Evolutionary conservation across 2,888 invertebrate genomes (phyloP).

Genomic region (Agrotis clavis): DNA sequence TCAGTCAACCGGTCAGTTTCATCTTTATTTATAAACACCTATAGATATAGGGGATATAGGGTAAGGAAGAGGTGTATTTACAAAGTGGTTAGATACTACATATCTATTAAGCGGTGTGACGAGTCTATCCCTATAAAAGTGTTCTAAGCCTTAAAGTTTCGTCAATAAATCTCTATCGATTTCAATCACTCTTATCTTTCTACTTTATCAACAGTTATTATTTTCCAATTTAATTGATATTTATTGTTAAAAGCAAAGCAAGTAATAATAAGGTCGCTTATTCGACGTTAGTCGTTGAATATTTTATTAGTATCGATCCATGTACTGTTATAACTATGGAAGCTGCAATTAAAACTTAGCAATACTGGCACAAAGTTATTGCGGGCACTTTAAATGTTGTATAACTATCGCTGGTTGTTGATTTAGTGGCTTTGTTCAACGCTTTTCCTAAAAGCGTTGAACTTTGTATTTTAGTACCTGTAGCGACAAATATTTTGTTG

Average conservation of each 20-base stretch:
- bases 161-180: neutral
- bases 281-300: conserved; percentile 24
- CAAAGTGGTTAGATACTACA: neutral
- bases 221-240: neutral
- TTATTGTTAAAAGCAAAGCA: conserved; percentile 4
- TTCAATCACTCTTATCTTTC: neutral
- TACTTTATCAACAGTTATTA: neutral
- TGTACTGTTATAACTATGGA: conserved; percentile 28
- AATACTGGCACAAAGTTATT: conserved; percentile 1
- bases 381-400: conserved; percentile 10
- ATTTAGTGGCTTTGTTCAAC: conserved; percentile 5
- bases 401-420: conserved; percentile 1
- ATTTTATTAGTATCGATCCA: conserved; percentile 51
- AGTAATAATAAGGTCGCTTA: conserved; percentile 3
- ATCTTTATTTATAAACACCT: no score
- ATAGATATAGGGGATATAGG: no score
- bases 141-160: neutral
- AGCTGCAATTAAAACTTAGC: conserved; percentile 39
- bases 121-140: no score
- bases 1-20: no score
- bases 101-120: no score
- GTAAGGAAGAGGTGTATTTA: neutral
- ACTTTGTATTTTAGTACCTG: conserved; percentile 1
- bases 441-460: neutral
- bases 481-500: conserved; percentile 7